A percentile compares a stretch with the other conserved stretches of the same genome.
These are phyloP conservation scores for Oreortyx pictus DNA, from an alignment of 2,797 vertebrate species.

Conservation along the genomic window DNA sequence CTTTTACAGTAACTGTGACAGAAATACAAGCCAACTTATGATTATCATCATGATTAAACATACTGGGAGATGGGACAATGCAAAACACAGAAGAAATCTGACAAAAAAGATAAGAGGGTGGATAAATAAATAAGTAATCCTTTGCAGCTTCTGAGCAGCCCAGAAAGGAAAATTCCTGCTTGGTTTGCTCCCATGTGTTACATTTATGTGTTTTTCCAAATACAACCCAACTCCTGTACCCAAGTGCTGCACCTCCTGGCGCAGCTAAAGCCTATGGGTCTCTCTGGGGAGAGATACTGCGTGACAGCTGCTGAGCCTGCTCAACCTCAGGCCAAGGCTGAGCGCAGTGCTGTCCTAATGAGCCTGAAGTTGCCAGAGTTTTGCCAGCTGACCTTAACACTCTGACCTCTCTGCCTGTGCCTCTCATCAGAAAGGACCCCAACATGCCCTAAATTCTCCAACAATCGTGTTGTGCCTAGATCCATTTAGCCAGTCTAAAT, in stretches of 20 bases:
- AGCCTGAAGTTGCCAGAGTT: neutral
- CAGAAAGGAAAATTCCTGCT: neutral
- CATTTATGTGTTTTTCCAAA: neutral
- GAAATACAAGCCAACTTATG: neutral
- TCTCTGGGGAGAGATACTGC: neutral
- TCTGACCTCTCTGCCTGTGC: slow-evolving; percentile 31
- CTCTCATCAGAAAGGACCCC: slow-evolving; percentile 29
- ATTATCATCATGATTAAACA: neutral
- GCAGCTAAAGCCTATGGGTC: neutral
- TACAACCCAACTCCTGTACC: neutral
- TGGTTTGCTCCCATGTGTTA: neutral
- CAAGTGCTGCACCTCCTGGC: neutral
- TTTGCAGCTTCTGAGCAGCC: neutral
- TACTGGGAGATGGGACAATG: accelerated
- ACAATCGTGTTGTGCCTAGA: neutral
- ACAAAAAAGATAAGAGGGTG: neutral
- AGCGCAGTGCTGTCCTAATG: accelerated
- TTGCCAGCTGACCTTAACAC: slow-evolving; percentile 36
- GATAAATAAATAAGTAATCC: neutral
- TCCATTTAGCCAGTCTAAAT: slow-evolving; percentile 24
- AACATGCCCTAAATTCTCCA: slow-evolving; percentile 50
- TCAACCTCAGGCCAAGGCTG: slow-evolving; percentile 38
- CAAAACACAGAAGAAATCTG: neutral
- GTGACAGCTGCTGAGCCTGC: slow-evolving; percentile 30
- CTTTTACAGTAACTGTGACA: slow-evolving; percentile 30